These are phyloP conservation scores for Upupa epops DNA, from an alignment of 2,113 vertebrate species.

Conservation along the genomic window DNA sequence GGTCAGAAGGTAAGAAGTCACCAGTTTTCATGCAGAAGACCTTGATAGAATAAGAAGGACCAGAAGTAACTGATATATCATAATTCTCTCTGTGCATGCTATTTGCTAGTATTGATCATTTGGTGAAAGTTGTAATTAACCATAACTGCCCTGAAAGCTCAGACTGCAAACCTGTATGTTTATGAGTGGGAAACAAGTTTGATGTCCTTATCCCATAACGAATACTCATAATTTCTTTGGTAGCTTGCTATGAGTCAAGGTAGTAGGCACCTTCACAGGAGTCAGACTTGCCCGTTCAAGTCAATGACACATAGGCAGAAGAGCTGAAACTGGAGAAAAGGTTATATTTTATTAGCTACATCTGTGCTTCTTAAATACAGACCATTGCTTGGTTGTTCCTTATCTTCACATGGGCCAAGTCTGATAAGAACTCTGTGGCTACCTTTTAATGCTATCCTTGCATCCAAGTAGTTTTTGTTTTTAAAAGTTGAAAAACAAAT, in stretches of 20 bases:
- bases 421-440: neutral
- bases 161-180: neutral
- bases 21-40: neutral
- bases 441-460: slow-evolving; percentile 1
- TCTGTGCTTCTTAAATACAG: slow-evolving; percentile 24
- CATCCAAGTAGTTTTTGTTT: neutral
- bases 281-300: slow-evolving; percentile 50
- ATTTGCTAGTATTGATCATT: neutral
- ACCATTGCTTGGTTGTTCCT: neutral
- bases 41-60: neutral
- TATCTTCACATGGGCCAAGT: neutral
- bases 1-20: neutral
- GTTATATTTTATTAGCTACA: slow-evolving; percentile 24
- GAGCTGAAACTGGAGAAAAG: slow-evolving; percentile 29
- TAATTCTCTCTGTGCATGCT: neutral
- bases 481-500: slow-evolving; percentile 3
- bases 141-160: neutral
- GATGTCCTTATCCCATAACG: neutral
- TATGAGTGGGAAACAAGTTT: neutral
- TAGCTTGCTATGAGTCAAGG: neutral
- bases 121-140: neutral
- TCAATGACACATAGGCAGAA: neutral
- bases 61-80: neutral
- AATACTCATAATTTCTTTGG: neutral
- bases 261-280: neutral